Conservation (phyloP, 2,113 vertebrate genomes). For the Oreocharis arfaki region DNA sequence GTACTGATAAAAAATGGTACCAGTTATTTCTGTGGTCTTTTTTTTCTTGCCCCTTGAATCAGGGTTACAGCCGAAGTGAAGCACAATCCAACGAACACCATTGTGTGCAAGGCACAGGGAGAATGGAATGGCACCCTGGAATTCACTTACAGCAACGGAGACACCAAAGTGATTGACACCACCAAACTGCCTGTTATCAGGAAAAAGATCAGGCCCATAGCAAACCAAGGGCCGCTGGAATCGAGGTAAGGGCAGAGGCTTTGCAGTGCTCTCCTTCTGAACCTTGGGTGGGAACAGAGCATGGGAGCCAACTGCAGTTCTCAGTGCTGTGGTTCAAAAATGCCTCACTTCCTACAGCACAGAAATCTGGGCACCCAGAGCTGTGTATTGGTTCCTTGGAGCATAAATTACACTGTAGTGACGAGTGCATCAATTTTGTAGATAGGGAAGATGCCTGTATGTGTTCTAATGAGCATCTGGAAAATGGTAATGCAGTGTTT, state of each 20-base stretch:
- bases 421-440: fast-evolving
- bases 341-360: not conserved
- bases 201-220: constrained; percentile 84
- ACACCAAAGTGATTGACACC: constrained; percentile 92
- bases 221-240: constrained; percentile 84
- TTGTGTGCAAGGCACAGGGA: constrained; percentile 92
- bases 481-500: not conserved
- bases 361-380: not conserved
- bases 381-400: not conserved
- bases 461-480: not conserved
- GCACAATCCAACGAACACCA: constrained; percentile 87
- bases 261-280: not conserved
- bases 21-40: not conserved
- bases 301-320: not conserved
- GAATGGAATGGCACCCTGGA: constrained; percentile 94
- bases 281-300: fast-evolving
- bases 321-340: not conserved
- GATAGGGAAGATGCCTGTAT: not conserved
- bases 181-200: constrained; percentile 79
- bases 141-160: constrained; percentile 90
- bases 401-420: not conserved
- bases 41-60: not conserved
- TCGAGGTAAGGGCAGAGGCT: constrained; percentile 77
- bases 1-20: not conserved
- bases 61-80: constrained; percentile 95